Evolutionary conservation across 2,797 vertebrate genomes (phyloP).

Genomic region (Anguilla obscura): DNA sequence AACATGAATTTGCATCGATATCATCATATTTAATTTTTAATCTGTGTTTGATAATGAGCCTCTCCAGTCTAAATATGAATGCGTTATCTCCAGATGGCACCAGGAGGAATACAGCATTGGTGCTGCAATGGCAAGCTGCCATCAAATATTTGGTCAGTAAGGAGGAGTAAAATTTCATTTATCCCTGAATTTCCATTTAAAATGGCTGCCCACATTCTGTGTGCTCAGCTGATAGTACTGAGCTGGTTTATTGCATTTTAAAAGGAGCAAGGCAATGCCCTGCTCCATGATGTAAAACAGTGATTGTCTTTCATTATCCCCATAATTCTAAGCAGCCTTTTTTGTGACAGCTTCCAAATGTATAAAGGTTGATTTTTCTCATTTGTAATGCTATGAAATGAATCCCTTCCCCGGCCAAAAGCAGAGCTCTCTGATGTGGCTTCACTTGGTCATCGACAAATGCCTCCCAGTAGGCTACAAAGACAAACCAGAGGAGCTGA

Average conservation of each 20-base stretch:
- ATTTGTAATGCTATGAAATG: not conserved
- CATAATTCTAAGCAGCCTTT: not conserved
- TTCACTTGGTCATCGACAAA: not conserved
- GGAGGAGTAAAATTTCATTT: not conserved
- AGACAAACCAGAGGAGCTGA: not conserved
- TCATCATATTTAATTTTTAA: not conserved
- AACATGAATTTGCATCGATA: not conserved
- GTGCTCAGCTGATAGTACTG: not conserved
- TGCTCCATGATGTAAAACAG: slow-evolving; percentile 9
- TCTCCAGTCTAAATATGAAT: not conserved
- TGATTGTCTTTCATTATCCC: not conserved
- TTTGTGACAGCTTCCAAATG: not conserved
- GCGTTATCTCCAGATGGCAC: not conserved
- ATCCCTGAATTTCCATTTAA: not conserved
- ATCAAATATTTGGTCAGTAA: not conserved
- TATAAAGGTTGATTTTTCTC: not conserved
- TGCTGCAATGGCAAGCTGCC: not conserved
- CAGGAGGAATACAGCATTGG: not conserved
- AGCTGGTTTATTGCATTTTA: not conserved
- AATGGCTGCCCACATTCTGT: not conserved
- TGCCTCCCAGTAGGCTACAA: not conserved
- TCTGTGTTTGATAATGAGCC: not conserved
- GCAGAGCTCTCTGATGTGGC: not conserved
- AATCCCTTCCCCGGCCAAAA: not conserved
- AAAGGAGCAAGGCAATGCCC: not conserved